Evolutionary conservation across 2,113 vertebrate genomes (phyloP).

Genomic region (Sminthopsis crassicaudata): DNA sequence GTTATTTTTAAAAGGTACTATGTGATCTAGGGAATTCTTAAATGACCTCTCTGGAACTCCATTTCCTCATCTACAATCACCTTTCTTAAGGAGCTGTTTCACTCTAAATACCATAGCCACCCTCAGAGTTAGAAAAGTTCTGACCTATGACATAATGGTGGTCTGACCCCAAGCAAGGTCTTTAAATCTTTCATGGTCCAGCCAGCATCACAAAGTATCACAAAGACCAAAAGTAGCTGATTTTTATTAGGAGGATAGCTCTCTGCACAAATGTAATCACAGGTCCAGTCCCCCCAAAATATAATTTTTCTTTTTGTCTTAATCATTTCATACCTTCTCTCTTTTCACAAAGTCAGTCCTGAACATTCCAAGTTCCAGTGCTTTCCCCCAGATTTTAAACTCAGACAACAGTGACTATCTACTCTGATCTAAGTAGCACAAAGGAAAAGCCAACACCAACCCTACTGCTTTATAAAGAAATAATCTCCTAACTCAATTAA

Average conservation of each 20-base stretch:
- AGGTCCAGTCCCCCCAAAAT: not conserved
- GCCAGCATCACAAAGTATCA: not conserved
- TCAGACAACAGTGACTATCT: not conserved
- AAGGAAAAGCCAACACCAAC: not conserved
- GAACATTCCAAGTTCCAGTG: not conserved
- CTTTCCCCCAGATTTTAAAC: not conserved
- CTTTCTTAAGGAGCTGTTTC: not conserved
- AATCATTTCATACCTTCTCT: not conserved
- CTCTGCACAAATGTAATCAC: not conserved
- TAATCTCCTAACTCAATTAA: not conserved
- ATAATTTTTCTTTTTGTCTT: no score
- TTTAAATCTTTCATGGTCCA: not conserved
- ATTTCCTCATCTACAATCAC: not conserved
- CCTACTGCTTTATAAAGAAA: not conserved
- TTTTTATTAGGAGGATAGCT: not conserved
- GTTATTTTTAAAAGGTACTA: constrained; percentile 41
- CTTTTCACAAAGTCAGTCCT: not conserved
- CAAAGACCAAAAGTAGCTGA: not conserved
- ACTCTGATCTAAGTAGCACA: not conserved
- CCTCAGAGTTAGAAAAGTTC: not conserved
- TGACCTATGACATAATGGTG: not conserved
- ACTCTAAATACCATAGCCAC: not conserved
- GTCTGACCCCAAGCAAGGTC: not conserved
- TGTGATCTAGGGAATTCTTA: not conserved
- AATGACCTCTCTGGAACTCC: not conserved